Conservation (phyloP, 2,797 vertebrate genomes). For the Malacoraja senta region DNA sequence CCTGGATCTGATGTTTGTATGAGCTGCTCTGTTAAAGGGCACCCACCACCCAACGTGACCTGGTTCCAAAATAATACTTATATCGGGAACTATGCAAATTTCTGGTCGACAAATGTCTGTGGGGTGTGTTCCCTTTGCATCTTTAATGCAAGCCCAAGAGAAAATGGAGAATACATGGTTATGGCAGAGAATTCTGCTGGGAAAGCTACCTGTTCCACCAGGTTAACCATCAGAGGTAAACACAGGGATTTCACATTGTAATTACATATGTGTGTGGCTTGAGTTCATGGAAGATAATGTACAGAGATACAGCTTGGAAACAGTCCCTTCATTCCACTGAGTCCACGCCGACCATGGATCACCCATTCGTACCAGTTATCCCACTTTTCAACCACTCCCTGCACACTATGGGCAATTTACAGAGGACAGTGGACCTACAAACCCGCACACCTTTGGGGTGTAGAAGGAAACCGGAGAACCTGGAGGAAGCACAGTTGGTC, state of each 20-base stretch:
- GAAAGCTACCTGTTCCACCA: slow-evolving; percentile 60
- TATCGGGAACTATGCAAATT: slow-evolving; percentile 63
- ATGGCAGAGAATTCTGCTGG: slow-evolving; percentile 67
- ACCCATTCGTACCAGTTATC: too few relatives aligned
- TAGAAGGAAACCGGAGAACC: too few relatives aligned
- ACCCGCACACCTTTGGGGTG: too few relatives aligned
- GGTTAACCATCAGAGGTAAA: slow-evolving; percentile 68
- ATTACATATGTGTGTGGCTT: slow-evolving; percentile 53
- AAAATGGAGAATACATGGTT: slow-evolving; percentile 66
- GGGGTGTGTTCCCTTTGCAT: slow-evolving; percentile 78
- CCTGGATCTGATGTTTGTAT: slow-evolving; percentile 72
- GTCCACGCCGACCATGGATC: too few relatives aligned
- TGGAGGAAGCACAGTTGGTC: too few relatives aligned
- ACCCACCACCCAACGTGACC: slow-evolving; percentile 65
- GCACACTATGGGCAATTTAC: too few relatives aligned
- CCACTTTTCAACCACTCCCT: too few relatives aligned
- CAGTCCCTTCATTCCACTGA: too few relatives aligned
- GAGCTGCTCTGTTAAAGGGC: slow-evolving; percentile 78
- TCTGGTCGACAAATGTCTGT: slow-evolving; percentile 67
- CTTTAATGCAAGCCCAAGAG: slow-evolving; percentile 56
- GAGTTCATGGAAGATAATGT: slow-evolving; percentile 27
- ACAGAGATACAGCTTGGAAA: too few relatives aligned
- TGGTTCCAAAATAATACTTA: slow-evolving; percentile 72
- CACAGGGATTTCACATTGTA: neutral
- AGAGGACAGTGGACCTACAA: too few relatives aligned